Base-by-base conservation (phyloP, 1,140 invertebrate genomes). In the Limonius californicus region DNA sequence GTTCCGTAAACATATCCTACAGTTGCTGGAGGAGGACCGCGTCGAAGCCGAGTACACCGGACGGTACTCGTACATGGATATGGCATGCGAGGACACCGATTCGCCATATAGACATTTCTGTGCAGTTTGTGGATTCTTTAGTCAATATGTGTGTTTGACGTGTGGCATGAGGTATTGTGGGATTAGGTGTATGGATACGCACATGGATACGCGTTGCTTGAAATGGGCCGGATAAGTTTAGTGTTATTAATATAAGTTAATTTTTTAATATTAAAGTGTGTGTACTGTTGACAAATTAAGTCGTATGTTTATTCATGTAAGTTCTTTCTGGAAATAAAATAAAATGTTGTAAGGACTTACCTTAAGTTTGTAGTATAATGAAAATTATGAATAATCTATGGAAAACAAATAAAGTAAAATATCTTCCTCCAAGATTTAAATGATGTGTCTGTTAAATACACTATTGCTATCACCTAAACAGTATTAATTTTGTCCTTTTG, bases 61-160 rank as follows among this genome's bases (percentile, higher is more conserved):
- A 87, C 90, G 23, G 90, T 91, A 80, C 92, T 97, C 76, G 76
- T 89, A 47, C 87, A 85, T 50, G 89, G 89, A 54, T 84, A 87
- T 75, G 88, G 87, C 61, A 83, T 87, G 50, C 81, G 90, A 54
- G 88, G 90, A 1, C 82, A 82, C 76, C 76, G 73, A 78, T 42
- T 86, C 91, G 67, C 94, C 94, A 0, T 85, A 92, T 62, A 84
- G 93, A 71, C 89, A 95, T 76, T 95, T 98, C 75, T 98, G 96
- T 81, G 88, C 92, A 27, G 94, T 98, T 2, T 99, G 96, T 81
- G 96, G 96, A 42, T 97, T 95, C 79, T 87, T 87, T 18, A 92
- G 92, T 35, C 87, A 86, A 72, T 99, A 98, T 73, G 95, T 89
- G 3, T 99, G 95, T 80, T 89, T 95, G 63, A 86, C 91, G 32